These are phyloP conservation scores for Corydoras maculifer DNA, from an alignment of 2,113 vertebrate species.

Conservation along the genomic window DNA sequence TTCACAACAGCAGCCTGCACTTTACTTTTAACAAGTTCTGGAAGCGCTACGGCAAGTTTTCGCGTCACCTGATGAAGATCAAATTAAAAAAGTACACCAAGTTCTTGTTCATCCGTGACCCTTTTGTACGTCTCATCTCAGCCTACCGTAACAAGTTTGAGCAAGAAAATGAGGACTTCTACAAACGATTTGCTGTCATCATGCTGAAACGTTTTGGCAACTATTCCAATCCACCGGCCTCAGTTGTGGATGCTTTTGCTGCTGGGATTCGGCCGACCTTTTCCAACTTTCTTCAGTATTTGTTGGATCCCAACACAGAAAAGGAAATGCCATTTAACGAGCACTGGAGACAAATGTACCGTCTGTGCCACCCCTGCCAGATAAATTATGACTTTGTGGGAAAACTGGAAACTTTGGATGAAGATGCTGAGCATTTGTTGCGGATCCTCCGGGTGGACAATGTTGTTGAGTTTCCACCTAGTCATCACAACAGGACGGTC, in stretches of 20 bases:
- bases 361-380: constrained; percentile 94
- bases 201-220: constrained; percentile 84
- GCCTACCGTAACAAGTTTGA: constrained; percentile 96
- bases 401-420: constrained; percentile 87
- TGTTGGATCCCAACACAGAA: constrained; percentile 89
- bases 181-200: constrained; percentile 76
- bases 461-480: constrained; percentile 82
- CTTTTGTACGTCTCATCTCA: constrained; percentile 92
- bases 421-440: constrained; percentile 82
- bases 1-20: constrained; percentile 89
- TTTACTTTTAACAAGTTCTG: constrained; percentile 96
- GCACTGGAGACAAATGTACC: constrained; percentile 92
- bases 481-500: constrained; percentile 80
- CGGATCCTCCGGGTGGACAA: constrained; percentile 82
- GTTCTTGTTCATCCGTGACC: constrained; percentile 92
- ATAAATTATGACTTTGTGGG: constrained; percentile 97
- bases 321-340: constrained; percentile 86
- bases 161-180: constrained; percentile 87
- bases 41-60: constrained; percentile 89
- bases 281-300: constrained; percentile 87
- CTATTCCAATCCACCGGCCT: constrained; percentile 72
- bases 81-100: constrained; percentile 96
- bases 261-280: constrained; percentile 80
- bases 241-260: constrained; percentile 78
- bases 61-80: constrained; percentile 91